Conservation (phyloP, 2,888 invertebrate genomes). For the Neoascia interrupta region DNA sequence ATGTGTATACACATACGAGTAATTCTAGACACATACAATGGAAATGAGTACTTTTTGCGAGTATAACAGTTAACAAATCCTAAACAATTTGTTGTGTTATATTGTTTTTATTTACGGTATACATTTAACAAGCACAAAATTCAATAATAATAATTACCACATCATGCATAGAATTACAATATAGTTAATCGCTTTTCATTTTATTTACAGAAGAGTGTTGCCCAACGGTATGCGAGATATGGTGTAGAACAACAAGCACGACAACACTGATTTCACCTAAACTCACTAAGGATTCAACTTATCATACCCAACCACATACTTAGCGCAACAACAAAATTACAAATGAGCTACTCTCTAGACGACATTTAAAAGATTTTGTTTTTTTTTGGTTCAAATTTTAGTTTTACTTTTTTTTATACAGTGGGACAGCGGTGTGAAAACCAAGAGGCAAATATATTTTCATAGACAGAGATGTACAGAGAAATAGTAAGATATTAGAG, state of each 20-base stretch:
- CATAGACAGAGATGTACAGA: slow-evolving; percentile 11
- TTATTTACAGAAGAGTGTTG: slow-evolving; percentile 70
- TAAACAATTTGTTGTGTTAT: slow-evolving; percentile 53
- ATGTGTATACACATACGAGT: slow-evolving; percentile 60
- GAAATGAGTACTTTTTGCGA: slow-evolving; percentile 59
- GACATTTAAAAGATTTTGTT: slow-evolving; percentile 19
- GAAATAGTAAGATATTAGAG: slow-evolving; percentile 24
- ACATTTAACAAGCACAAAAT: slow-evolving; percentile 65
- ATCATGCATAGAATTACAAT: too few species aligned
- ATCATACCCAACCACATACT: slow-evolving; percentile 65
- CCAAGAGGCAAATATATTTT: slow-evolving; percentile 7
- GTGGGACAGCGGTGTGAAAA: slow-evolving; percentile 3
- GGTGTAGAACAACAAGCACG: slow-evolving; percentile 60
- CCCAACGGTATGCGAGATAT: background rate
- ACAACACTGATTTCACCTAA: slow-evolving; percentile 57
- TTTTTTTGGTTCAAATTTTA: slow-evolving; percentile 9
- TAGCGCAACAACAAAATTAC: slow-evolving; percentile 61
- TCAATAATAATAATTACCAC: slow-evolving; percentile 58
- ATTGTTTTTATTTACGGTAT: slow-evolving; percentile 42
- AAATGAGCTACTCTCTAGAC: slow-evolving; percentile 58
- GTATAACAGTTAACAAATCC: slow-evolving; percentile 69
- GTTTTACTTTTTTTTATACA: slow-evolving; percentile 18
- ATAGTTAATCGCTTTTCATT: slow-evolving; percentile 48
- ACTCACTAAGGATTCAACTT: slow-evolving; percentile 33
- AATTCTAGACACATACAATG: slow-evolving; percentile 68